Evolutionary conservation across 64 coral and sea anemone species (phyloP).

Genomic region (Stylophora pistillata): DNA sequence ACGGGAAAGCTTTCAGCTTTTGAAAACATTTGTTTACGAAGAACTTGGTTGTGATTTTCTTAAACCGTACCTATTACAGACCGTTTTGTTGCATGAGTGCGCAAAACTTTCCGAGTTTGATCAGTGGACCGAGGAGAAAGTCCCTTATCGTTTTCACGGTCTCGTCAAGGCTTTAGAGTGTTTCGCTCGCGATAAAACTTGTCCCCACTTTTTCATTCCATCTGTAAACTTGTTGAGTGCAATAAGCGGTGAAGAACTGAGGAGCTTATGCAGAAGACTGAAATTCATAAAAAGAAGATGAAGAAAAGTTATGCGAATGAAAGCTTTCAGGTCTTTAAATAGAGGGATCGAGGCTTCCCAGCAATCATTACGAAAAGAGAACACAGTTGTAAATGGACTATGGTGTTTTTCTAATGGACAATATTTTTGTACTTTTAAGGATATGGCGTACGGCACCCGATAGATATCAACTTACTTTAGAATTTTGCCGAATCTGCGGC

Average conservation of each 20-base stretch:
- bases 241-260: conserved; percentile 3
- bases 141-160: conserved; percentile 31
- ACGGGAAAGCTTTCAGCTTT: conserved; percentile 30
- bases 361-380: neutral
- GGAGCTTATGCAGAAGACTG: conserved; percentile 13
- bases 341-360: neutral
- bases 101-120: conserved; percentile 25
- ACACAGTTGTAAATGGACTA: no score
- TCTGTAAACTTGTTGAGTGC: conserved; percentile 57
- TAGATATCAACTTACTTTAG: no score
- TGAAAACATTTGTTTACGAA: conserved; percentile 46
- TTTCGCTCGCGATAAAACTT: conserved; percentile 5
- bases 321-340: neutral
- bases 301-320: neutral
- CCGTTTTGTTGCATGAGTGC: conserved; percentile 56
- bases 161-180: conserved; percentile 29
- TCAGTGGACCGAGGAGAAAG: conserved; percentile 23
- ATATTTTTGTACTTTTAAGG: no score
- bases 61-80: conserved; percentile 60
- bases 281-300: neutral
- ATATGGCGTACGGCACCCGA: no score
- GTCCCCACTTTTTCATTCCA: conserved; percentile 66
- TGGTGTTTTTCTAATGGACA: no score
- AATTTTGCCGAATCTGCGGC: no score
- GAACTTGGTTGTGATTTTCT: conserved; percentile 47